phyloP scores from a whole-genome alignment of 2,113 vertebrate species.

The Crypturellus undulatus region DNA sequence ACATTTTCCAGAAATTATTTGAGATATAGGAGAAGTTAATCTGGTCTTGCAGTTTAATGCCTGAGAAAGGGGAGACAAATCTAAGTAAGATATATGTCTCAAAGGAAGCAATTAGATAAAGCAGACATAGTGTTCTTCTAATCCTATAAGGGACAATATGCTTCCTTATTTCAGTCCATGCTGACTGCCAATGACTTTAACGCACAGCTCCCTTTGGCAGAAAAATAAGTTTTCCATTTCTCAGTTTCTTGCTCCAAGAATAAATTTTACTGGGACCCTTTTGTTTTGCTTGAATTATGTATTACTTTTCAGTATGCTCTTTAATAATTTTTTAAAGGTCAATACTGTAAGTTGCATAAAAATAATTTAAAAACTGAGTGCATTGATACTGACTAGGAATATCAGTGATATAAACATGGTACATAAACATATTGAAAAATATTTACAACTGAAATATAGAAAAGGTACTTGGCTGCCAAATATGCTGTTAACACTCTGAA shows the following conservation, averaged over 20 bases:
- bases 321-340: not conserved
- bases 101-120: conserved; percentile 22
- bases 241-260: not conserved
- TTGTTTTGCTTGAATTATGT: not conserved
- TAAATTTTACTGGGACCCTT: not conserved
- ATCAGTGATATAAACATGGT: not conserved
- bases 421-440: not conserved
- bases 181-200: not conserved
- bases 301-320: not conserved
- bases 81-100: not conserved
- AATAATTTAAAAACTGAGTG: not conserved
- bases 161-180: not conserved
- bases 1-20: not conserved
- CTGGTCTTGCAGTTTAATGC: not conserved
- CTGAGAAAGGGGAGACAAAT: not conserved
- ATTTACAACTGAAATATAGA: not conserved
- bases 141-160: not conserved
- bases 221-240: not conserved
- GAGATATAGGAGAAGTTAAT: not conserved
- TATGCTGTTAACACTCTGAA: not conserved
- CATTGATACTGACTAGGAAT: not conserved
- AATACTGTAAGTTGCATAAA: not conserved
- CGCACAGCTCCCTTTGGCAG: not conserved
- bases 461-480: not conserved
- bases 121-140: not conserved